Conservation (phyloP, 2,888 invertebrate species). For the Agonopterix alstromeriana region DNA sequence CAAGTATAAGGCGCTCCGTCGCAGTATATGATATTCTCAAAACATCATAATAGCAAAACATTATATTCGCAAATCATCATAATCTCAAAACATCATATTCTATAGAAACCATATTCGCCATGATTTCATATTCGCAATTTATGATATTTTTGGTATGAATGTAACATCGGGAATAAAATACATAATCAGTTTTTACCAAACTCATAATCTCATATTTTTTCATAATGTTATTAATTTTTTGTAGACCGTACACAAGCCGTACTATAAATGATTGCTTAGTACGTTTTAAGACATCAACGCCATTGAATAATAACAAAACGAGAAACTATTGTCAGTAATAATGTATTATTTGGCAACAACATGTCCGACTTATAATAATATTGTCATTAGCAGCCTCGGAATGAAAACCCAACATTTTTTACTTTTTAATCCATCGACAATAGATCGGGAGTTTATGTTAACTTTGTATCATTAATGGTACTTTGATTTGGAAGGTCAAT, state of each 20-base stretch:
- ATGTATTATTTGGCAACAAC: slow-evolving; percentile 45
- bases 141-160: too few species aligned
- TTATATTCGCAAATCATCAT: too few species aligned
- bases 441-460: not conserved
- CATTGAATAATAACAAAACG: slow-evolving; percentile 36
- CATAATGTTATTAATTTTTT: slow-evolving; percentile 12
- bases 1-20: too few species aligned
- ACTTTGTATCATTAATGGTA: slow-evolving; percentile 9
- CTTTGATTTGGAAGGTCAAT: too few species aligned
- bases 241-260: slow-evolving; percentile 19
- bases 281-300: slow-evolving; percentile 27
- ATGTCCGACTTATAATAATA: slow-evolving; percentile 48
- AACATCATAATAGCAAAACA: too few species aligned
- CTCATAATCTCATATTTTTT: not conserved
- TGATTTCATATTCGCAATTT: too few species aligned
- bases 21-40: too few species aligned
- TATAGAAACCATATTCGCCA: too few species aligned
- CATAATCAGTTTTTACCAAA: too few species aligned
- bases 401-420: slow-evolving; percentile 24
- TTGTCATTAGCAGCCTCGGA: slow-evolving; percentile 47
- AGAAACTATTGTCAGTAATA: slow-evolving; percentile 35
- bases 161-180: too few species aligned
- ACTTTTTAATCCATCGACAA: slow-evolving; percentile 12
- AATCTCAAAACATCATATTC: too few species aligned
- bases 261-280: slow-evolving; percentile 31